Conservation (phyloP, 1,140 invertebrate genomes). For the Brachionus paranguensis region DNA sequence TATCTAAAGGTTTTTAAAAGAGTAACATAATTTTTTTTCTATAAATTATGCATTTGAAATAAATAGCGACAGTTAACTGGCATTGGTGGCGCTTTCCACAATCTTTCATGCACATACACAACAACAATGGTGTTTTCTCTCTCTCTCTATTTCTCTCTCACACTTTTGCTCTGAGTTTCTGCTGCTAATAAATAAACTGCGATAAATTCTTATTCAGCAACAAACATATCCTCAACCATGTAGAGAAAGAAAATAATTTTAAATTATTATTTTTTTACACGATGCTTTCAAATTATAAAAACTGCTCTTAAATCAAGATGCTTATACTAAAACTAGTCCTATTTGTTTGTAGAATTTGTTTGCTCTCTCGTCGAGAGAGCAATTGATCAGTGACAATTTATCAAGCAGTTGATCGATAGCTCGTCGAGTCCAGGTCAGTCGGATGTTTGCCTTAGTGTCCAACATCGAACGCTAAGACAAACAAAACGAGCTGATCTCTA, state of each 20-base stretch:
- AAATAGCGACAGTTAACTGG: neutral
- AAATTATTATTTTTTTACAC: slow-evolving; percentile 3
- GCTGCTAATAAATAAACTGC: neutral
- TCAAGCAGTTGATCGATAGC: neutral
- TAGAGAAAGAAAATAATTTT: neutral
- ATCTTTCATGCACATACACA: neutral
- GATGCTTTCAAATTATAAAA: neutral
- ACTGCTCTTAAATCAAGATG: neutral
- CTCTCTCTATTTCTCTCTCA: neutral
- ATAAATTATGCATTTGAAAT: neutral
- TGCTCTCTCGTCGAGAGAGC: neutral
- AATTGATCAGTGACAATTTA: neutral
- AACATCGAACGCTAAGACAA: neutral
- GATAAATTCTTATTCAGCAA: neutral
- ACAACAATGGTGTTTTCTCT: neutral
- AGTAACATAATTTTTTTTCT: neutral
- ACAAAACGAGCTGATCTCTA: neutral
- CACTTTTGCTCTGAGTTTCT: neutral
- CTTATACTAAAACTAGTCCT: neutral
- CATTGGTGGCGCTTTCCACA: neutral
- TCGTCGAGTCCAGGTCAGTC: neutral
- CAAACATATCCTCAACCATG: neutral
- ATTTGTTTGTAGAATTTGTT: neutral
- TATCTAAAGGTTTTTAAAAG: neutral
- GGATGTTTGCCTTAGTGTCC: neutral